Evolutionary conservation across 2,797 vertebrate species (phyloP).

Genomic region (Microtus agrestis): DNA sequence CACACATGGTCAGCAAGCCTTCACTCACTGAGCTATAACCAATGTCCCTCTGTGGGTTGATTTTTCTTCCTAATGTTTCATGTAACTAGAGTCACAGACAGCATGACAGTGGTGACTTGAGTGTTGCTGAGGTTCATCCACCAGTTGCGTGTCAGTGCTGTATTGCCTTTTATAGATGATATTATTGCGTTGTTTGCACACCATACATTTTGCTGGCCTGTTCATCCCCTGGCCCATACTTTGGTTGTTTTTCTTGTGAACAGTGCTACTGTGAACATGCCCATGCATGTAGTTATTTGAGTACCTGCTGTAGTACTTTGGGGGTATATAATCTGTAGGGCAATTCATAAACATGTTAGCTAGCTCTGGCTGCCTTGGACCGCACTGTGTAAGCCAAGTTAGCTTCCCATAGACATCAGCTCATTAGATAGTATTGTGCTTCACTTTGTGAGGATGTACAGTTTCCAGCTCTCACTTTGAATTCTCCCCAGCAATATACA

Average conservation of each 20-base stretch:
- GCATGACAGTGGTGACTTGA: not conserved
- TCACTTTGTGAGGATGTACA: not conserved
- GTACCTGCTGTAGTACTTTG: not conserved
- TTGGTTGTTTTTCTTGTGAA: not conserved
- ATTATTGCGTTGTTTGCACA: not conserved
- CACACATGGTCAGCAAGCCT: not conserved
- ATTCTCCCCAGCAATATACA: not conserved
- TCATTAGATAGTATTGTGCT: not conserved
- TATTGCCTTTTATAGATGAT: not conserved
- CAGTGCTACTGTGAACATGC: not conserved
- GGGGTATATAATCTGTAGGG: not conserved
- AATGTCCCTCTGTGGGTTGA: not conserved
- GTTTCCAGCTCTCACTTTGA: not conserved
- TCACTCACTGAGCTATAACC: not conserved
- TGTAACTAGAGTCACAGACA: not conserved
- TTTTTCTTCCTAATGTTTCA: slow-evolving; percentile 20
- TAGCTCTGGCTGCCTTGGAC: not conserved
- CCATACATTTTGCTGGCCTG: not conserved
- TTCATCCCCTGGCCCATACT: not conserved
- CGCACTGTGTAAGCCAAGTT: not conserved
- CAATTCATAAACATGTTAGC: not conserved
- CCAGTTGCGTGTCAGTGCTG: not conserved
- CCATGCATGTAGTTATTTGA: not conserved
- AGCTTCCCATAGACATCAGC: not conserved
- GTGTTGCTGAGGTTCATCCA: not conserved